These are phyloP conservation scores for Mirounga angustirostris DNA, from an alignment of 2,113 vertebrate genomes.

Conservation along the genomic window DNA sequence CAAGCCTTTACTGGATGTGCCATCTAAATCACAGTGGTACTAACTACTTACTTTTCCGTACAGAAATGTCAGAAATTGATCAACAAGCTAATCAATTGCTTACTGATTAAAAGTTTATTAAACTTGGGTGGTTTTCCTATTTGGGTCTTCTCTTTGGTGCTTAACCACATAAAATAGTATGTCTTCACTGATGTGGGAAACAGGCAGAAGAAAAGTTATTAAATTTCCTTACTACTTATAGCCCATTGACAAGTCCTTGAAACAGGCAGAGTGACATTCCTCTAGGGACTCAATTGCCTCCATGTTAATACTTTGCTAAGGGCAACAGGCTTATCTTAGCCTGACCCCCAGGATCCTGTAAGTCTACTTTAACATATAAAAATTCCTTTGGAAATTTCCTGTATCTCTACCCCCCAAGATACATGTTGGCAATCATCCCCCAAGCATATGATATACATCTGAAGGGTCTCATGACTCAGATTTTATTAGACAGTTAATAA, in stretches of 20 bases:
- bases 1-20: neutral
- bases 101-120: conserved; percentile 30
- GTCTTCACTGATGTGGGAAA: neutral
- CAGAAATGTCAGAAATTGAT: conserved; percentile 27
- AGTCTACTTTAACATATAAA: too few species aligned
- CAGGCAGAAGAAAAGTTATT: neutral
- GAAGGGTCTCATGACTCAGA: too few species aligned
- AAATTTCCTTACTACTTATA: neutral
- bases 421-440: too few species aligned
- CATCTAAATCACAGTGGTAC: neutral
- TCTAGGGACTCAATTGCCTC: neutral
- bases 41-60: neutral
- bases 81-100: neutral
- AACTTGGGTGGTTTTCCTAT: neutral
- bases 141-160: neutral
- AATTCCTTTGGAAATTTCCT: too few species aligned
- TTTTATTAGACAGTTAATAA: too few species aligned
- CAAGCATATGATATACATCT: too few species aligned
- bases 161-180: neutral
- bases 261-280: neutral
- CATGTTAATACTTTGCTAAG: too few species aligned
- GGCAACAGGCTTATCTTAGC: too few species aligned
- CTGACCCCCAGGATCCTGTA: too few species aligned
- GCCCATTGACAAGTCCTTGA: neutral
- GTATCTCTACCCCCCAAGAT: too few species aligned